A percentile compares a stretch with the other conserved stretches of the same genome.
Evolutionary conservation across 2,797 vertebrate species (phyloP).

Genomic region (Ceryle rudis): DNA sequence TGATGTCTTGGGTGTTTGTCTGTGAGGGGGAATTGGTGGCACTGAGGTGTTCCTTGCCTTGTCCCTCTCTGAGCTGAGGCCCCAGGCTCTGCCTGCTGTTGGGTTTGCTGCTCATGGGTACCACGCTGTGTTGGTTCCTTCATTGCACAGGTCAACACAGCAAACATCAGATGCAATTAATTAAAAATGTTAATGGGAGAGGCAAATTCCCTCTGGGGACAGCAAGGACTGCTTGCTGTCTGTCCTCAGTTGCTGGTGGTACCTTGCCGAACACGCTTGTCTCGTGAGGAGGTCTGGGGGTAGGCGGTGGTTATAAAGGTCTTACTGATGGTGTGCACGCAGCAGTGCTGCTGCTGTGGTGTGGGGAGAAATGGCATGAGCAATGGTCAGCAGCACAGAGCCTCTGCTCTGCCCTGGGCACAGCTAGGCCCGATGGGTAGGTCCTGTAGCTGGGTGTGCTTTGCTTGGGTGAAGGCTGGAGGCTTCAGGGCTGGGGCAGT

Average conservation of each 20-base stretch:
- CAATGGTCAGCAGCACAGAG: fast-evolving
- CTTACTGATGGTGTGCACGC: fast-evolving
- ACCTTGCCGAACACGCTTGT: not conserved
- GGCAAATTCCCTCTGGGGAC: not conserved
- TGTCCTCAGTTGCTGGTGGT: fast-evolving
- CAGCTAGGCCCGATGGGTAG: not conserved
- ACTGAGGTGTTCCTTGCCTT: not conserved
- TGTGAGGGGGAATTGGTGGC: fast-evolving
- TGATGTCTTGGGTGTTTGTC: not conserved
- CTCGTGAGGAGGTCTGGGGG: fast-evolving
- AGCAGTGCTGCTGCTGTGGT: not conserved
- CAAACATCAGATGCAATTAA: not conserved
- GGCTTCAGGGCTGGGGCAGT: not conserved
- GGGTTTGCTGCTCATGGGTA: not conserved
- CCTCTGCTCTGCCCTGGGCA: not conserved
- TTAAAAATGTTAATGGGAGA: not conserved
- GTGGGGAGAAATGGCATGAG: fast-evolving
- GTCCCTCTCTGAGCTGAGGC: not conserved
- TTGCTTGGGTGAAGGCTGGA: not conserved
- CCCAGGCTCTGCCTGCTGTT: not conserved
- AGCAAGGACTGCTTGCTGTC: not conserved
- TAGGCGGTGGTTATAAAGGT: not conserved
- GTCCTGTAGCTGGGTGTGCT: fast-evolving
- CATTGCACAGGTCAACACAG: fast-evolving
- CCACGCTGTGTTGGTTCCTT: fast-evolving